Percentiles rank a stretch among this genome's conserved stretches.
Conservation (phyloP, 2,888 invertebrate genomes). For the Rosalia funebris region DNA sequence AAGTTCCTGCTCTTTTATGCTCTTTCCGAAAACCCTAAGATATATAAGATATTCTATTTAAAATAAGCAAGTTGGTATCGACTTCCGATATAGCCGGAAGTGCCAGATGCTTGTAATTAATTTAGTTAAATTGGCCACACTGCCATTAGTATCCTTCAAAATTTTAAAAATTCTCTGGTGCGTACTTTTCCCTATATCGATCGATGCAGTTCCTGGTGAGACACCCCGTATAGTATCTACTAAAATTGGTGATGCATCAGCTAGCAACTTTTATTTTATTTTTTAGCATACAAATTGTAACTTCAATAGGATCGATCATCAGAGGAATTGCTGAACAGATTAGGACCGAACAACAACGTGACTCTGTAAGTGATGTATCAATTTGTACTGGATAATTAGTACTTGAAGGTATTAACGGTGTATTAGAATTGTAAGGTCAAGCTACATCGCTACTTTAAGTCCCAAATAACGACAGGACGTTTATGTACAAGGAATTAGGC, state of each 20-base stretch:
- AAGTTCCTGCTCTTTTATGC: no score
- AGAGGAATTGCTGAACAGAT: not conserved
- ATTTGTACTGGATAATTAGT: not conserved
- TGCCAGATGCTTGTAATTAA: no score
- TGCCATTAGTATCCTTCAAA: no score
- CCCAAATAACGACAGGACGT: not conserved
- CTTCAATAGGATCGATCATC: constrained; percentile 28
- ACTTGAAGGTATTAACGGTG: not conserved
- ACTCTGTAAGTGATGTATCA: not conserved
- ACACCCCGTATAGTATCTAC: not conserved
- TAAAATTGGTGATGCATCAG: not conserved
- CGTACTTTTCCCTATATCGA: no score
- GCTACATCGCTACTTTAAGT: not conserved
- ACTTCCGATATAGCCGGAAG: no score
- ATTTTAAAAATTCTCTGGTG: no score
- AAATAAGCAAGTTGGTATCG: no score
- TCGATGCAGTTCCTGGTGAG: no score
- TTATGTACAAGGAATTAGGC: no score
- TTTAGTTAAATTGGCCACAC: no score
- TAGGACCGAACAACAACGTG: not conserved
- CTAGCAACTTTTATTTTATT: not conserved
- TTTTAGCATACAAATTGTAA: constrained; percentile 36
- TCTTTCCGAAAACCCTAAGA: no score
- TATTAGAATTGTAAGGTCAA: not conserved
- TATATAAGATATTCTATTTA: no score